Evolutionary conservation across 2,797 vertebrate species (phyloP).

Genomic region (Alosa sapidissima): DNA sequence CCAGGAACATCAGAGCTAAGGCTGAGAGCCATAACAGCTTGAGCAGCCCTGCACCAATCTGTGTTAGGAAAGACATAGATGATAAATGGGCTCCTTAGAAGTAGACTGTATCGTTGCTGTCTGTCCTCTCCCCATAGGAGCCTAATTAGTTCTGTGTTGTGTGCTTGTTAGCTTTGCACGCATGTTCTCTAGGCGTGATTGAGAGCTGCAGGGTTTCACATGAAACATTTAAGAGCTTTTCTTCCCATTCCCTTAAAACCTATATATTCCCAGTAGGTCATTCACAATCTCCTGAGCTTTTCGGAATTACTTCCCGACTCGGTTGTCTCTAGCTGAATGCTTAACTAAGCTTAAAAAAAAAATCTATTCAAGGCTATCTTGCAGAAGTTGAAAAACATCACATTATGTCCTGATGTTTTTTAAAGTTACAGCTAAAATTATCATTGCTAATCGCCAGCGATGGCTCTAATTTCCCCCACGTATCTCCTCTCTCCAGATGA

Average conservation of each 20-base stretch:
- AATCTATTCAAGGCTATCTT: background rate
- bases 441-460: background rate
- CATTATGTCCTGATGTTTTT: slow-evolving; percentile 6
- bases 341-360: background rate
- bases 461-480: background rate
- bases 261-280: background rate
- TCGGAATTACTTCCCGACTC: background rate
- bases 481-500: background rate
- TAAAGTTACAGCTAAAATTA: background rate
- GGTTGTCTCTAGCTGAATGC: background rate
- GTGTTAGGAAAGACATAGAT: background rate
- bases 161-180: background rate
- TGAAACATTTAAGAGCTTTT: background rate
- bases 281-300: background rate
- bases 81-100: background rate
- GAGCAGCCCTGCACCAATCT: background rate
- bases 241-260: background rate
- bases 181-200: background rate
- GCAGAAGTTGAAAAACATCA: background rate
- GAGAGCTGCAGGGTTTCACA: slow-evolving; percentile 9
- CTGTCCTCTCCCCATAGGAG: background rate
- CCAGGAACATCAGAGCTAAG: background rate
- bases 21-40: background rate
- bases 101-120: background rate
- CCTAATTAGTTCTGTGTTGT: background rate